Evolutionary conservation across 53 echinoderm and acorn worm species (phyloP).

Genomic region (Patiria pectinifera): DNA sequence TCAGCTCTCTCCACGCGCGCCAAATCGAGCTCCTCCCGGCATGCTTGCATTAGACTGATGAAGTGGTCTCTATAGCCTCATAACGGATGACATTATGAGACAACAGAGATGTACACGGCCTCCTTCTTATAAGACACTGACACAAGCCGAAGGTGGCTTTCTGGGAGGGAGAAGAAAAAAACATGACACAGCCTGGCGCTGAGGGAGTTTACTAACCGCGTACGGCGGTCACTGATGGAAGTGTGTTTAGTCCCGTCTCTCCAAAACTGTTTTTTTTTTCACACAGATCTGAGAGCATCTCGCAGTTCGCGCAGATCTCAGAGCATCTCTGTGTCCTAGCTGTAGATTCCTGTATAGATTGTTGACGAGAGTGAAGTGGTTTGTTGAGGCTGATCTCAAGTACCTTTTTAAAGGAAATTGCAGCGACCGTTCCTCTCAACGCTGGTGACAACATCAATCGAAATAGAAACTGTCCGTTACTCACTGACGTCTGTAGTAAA

Average conservation of each 20-base stretch:
- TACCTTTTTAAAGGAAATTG: slow-evolving; percentile 1
- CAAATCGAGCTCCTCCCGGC: slow-evolving; percentile 45
- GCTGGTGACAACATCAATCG: not conserved
- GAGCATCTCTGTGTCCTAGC: not conserved
- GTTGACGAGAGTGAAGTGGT: not conserved
- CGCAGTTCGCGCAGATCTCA: not conserved
- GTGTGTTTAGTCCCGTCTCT: not conserved
- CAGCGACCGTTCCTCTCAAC: not conserved
- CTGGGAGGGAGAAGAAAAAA: not conserved
- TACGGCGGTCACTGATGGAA: not conserved
- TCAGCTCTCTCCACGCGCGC: not conserved
- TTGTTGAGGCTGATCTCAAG: slow-evolving; percentile 8
- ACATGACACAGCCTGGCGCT: slow-evolving; percentile 19
- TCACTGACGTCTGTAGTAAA: not conserved
- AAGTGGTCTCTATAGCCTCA: slow-evolving; percentile 40
- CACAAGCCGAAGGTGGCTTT: slow-evolving; percentile 11
- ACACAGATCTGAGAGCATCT: not conserved
- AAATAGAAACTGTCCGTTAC: not conserved
- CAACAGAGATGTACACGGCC: slow-evolving; percentile 9
- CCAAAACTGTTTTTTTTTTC: not conserved
- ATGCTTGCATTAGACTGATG: slow-evolving; percentile 43
- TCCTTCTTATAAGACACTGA: not conserved
- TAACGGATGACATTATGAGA: slow-evolving; percentile 41
- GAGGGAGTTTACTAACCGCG: slow-evolving; percentile 44
- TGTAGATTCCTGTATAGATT: not conserved